These are phyloP conservation scores for Tetranychus cinnabarinus DNA, from an alignment of 1,140 invertebrate genomes.

Conservation along the genomic window DNA sequence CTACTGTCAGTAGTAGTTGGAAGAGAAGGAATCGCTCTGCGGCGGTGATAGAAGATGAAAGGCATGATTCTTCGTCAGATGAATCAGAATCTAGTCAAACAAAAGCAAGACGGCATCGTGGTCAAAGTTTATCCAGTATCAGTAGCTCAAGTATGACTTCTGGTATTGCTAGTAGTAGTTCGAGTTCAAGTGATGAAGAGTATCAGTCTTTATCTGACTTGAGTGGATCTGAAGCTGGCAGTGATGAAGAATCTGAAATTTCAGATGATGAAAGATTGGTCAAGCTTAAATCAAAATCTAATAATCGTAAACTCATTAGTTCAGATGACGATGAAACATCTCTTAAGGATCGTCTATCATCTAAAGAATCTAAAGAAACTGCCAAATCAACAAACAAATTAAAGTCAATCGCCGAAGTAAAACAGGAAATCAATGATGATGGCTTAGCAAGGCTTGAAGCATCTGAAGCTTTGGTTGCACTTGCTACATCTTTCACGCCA, in stretches of 20 bases:
- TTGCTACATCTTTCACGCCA: conserved; percentile 19
- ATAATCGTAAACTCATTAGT: not conserved
- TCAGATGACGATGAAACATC: too few species aligned
- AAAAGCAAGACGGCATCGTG: not conserved
- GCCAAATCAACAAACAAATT: too few species aligned
- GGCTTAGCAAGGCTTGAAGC: conserved; percentile 14
- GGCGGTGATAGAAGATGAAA: conserved; percentile 3
- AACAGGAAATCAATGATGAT: too few species aligned
- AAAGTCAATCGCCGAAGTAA: too few species aligned
- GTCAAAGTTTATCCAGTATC: not conserved
- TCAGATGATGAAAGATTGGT: not conserved
- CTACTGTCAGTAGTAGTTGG: not conserved
- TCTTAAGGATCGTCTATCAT: too few species aligned
- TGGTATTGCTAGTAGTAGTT: not conserved
- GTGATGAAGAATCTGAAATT: not conserved
- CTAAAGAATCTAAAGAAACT: too few species aligned
- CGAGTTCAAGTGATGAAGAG: not conserved
- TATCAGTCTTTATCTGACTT: not conserved
- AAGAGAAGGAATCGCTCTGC: conserved; percentile 2
- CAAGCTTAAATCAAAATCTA: not conserved
- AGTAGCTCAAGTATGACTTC: not conserved
- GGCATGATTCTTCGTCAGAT: not conserved
- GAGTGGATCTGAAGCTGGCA: not conserved
- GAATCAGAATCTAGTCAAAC: not conserved
- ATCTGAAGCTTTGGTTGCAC: conserved; percentile 26